Base-by-base conservation (phyloP, 2,113 vertebrate genomes). In the Nannospalax galili region DNA sequence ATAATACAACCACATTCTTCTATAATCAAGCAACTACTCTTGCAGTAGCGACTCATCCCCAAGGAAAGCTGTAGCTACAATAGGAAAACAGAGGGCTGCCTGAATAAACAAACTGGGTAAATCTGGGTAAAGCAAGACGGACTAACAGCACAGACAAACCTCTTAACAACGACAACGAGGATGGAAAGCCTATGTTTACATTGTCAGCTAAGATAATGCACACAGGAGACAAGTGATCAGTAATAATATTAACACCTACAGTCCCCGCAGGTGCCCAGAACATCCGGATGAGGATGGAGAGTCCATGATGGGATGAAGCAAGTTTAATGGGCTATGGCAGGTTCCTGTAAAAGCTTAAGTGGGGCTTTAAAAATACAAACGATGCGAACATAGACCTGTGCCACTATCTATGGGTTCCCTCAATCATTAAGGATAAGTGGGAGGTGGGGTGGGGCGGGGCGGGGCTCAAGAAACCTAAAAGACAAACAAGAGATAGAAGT, bases 361-460 rank as follows among this genome's bases (percentile, higher is more conserved):
- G 62, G 14, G 24, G 45, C 52, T 87, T 92, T 74, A 45, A 88
- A 90, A 92, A 96, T n/a, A 70, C 64, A 69, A 95, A 70, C 30
- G 30, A 87, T 91, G 65, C 73, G 48, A 84, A 40, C 16, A 90
- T 0, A 75, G 40, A 88, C 20, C 37, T 82, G 91, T 75, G 82
- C 56, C 19, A n/a, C n/a, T n/a, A n/a, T n/a, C n/a, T n/a, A n/a
- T n/a, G n/a, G n/a, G n/a, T n/a, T n/a, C 79, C 28, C 8, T 90
- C 30, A 60, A 58, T 19, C 60, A 87, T 86, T 58, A 93, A 87
- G n/a, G 19, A 77, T n/a, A 89, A 94, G 65, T 79, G n/a, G n/a
- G n/a, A n/a, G n/a, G 56, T 28, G 52, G 52, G 35, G 67, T 45
- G 82, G 56, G 22, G 58, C 82, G 20, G 77, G 62, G 85, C 35